Percentiles rank a stretch among this genome's conserved stretches.
These are phyloP conservation scores for Dorcus parallelipipedus DNA, from an alignment of 2,888 invertebrate species.

Conservation along the genomic window DNA sequence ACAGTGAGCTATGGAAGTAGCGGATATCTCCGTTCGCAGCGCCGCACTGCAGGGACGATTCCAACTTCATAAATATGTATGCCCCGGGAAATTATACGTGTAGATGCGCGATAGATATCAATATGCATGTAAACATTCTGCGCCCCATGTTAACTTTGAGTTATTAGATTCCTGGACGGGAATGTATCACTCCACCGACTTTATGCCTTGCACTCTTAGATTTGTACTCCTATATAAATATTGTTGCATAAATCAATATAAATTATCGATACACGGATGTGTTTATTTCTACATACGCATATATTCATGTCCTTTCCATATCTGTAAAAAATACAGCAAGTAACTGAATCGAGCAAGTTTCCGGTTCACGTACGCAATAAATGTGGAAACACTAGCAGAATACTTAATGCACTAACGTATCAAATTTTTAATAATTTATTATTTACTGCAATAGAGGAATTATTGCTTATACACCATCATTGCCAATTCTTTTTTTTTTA, in stretches of 20 bases:
- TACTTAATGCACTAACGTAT: too few species aligned
- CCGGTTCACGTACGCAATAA: neutral
- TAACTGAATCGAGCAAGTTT: neutral
- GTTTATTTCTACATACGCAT: constrained; percentile 1
- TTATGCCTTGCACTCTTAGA: constrained; percentile 1
- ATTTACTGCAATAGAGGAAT: too few species aligned
- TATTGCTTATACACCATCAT: too few species aligned
- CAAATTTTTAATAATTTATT: too few species aligned
- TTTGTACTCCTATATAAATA: constrained; percentile 1
- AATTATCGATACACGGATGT: neutral
- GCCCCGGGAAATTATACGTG: constrained; percentile 46
- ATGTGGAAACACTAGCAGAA: too few species aligned
- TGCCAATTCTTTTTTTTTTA: too few species aligned
- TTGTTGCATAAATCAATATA: constrained; percentile 1
- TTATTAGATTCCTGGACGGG: constrained; percentile 38
- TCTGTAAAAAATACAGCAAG: neutral
- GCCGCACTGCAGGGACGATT: constrained; percentile 30
- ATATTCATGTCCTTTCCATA: neutral
- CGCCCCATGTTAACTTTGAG: constrained; percentile 46
- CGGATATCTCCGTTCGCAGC: constrained; percentile 41
- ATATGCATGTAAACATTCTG: constrained; percentile 51
- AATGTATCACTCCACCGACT: constrained; percentile 23
- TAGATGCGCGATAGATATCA: constrained; percentile 50
- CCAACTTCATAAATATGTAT: constrained; percentile 47
- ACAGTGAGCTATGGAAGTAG: constrained; percentile 41